These are phyloP conservation scores for Gallinago solitaria DNA, from an alignment of 2,797 vertebrate species.

Conservation along the genomic window DNA sequence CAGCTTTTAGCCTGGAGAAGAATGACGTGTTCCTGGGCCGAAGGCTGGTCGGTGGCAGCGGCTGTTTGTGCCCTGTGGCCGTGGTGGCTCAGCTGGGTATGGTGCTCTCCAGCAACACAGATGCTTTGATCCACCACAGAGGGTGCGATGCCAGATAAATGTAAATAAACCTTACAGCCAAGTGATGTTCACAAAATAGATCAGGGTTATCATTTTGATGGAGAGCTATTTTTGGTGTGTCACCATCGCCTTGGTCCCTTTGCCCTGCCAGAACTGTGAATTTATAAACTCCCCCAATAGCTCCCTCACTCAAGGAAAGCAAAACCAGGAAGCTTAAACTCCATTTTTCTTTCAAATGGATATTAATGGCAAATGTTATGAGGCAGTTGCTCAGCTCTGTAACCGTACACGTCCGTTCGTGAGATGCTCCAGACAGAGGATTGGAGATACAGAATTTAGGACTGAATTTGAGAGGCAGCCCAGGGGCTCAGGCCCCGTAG, in stretches of 20 bases:
- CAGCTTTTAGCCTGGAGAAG: background rate
- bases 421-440: slow-evolving; percentile 42
- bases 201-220: background rate
- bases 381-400: background rate
- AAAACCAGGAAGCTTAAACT: slow-evolving; percentile 22
- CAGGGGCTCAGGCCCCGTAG: slow-evolving; percentile 26
- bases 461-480: background rate
- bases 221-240: background rate
- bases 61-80: background rate
- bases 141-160: background rate
- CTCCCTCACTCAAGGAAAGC: background rate
- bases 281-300: background rate
- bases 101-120: background rate
- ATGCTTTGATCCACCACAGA: background rate
- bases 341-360: slow-evolving; percentile 28
- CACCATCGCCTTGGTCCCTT: background rate
- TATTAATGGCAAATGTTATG: background rate
- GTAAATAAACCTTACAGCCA: background rate
- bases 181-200: background rate
- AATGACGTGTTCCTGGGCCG: background rate
- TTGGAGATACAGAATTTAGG: slow-evolving; percentile 20
- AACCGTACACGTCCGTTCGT: slow-evolving; percentile 15
- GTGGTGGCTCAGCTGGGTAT: rapidly evolving
- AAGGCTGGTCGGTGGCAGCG: background rate
- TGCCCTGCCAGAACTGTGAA: background rate